Conservation (phyloP, 2,797 vertebrate genomes). For the Enteromius trimaculatus region DNA sequence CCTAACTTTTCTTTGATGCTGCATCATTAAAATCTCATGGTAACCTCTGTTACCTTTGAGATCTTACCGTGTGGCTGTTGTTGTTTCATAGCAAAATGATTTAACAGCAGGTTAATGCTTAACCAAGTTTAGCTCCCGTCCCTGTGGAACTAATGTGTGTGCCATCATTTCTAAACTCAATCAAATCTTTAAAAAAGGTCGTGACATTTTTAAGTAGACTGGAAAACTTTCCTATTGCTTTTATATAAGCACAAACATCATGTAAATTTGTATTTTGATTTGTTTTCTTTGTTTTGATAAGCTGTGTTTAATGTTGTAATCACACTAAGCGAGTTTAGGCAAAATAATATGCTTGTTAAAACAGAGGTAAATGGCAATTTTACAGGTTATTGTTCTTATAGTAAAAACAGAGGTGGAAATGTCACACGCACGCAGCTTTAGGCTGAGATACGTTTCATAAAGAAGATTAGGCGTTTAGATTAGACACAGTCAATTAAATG, state of each 20-base stretch:
- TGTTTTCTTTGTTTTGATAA: neutral
- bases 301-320: neutral
- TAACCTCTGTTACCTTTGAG: conserved; percentile 17
- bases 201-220: neutral
- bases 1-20: conserved; percentile 31
- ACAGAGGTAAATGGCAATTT: neutral
- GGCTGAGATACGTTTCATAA: neutral
- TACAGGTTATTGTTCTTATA: conserved; percentile 1
- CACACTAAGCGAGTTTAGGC: neutral
- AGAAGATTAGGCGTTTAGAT: conserved; percentile 11
- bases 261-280: neutral
- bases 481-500: conserved; percentile 36
- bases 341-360: neutral
- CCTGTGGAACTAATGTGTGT: neutral
- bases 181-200: conserved; percentile 5
- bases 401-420: conserved; percentile 5
- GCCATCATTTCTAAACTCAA: neutral
- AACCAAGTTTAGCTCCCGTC: neutral
- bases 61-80: neutral
- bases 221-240: conserved; percentile 4
- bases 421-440: conserved; percentile 4
- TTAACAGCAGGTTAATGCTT: conserved; percentile 27
- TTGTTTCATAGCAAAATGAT: conserved; percentile 15
- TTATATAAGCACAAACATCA: neutral
- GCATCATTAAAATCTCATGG: conserved; percentile 17